Base-by-base conservation (phyloP, 2,113 vertebrate species). In the Ahaetulla prasina region DNA sequence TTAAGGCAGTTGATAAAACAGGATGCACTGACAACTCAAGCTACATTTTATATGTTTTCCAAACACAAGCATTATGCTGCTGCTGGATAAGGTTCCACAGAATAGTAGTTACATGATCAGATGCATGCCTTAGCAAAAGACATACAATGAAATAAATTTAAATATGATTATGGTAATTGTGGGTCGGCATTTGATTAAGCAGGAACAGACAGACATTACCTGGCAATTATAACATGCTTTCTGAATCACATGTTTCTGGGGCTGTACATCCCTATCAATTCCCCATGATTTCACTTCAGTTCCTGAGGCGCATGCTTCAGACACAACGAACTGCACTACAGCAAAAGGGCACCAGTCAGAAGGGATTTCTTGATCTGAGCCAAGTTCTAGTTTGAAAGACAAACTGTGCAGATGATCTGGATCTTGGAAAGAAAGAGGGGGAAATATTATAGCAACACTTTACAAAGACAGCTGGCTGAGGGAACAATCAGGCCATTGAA, bases 361-460 rank as follows among this genome's bases (percentile, higher is more conserved):
- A 0, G 99, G 99, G 87, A 99, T 98, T 96, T 99, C 98, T 96
- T 99, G 99, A 97, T 99, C 99, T 27, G 99, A 99, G 52, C 98
- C 98, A 8, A 99, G 98, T 94, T 99, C 99, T 30, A 99, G 97
- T 95, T 99, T 99, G 96, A 98, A 99, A 87, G 98, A 99, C 93
- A 99, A 97, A 88, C 98, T 99, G 93, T 99, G 99, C 35, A 98
- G 99, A 92, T 99, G 98, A 96, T 99, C 98, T 91, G 98, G 97
- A 92, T 98, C 99, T 99, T 97, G 87, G 10, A 93, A 43, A 87
- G 74, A 94, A 54, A 39, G 63, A 20, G 27, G 16, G 91, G 84
- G 1, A 8, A 80, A n/a, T 57, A 53, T 50, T 55, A 90, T 23
- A 60, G 14, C 2, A 11, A 89, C 39, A 14, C 2, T 84, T 57